Evolutionary conservation across 2,888 invertebrate genomes (phyloP), one percentile per base, ranked within the genome.

Genomic region (Onthophagus sagittarius): DNA sequence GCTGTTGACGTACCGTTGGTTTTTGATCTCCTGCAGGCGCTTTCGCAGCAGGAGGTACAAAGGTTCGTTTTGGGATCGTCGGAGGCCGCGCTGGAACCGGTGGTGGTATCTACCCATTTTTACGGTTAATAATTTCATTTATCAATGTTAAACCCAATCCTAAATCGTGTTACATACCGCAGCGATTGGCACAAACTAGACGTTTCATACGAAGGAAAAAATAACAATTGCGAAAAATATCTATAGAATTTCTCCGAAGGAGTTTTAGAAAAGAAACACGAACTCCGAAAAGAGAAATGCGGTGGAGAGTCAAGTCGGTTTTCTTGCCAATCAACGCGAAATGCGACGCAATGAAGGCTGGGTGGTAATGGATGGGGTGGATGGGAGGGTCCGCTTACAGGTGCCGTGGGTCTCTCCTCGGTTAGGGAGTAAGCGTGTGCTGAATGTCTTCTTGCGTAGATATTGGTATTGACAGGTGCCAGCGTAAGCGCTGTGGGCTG

Each of bases 51-150:
- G 84, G 82, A 23, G 82, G 78, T 63, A 80, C 77, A 74, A 80
- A 78, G 53, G 79, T 85, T 73, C 88, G 81, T 78, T 87, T 87
- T 63, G 88, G 88, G 63, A 88, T 87, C 63, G 86, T 86, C 13
- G 88, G 88, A 69, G 87, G 86, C 76, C 87, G 82, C 75, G 84
- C 77, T 32, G 87, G 87, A 73, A 87, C 85, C 71, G 87, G 86
- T 6, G 87, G 87, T 63, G 86, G 86, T 75, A 82, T 81, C 82
- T 83, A 74, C 15, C 9, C 39, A 7, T 53, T 53, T 7, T 11
- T 7, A 53, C 11, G 9, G 39, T 53, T 53, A 53, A 53, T 53
- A 53, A 53, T 53, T 9, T 53, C 2, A 53, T 53, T 53, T 7
- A 53, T 53, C 39, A 23, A 23, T 23, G 23, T 67, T 39, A n/a